Evolutionary conservation across 2,113 vertebrate species (phyloP), one percentile per base, ranked within the genome.

Genomic region (Neolamprologus sp.): DNA sequence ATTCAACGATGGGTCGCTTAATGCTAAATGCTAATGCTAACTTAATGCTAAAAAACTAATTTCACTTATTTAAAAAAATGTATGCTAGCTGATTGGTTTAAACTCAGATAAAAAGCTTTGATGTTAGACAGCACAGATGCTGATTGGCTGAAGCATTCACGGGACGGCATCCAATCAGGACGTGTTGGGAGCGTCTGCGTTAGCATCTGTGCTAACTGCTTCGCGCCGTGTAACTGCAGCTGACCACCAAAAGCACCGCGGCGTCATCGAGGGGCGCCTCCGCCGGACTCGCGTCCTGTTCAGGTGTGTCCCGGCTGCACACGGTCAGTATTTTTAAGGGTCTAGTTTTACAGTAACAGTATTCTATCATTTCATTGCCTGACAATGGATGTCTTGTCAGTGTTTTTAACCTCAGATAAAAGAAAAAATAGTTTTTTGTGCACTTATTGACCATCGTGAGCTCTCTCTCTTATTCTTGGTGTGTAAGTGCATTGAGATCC

Each of bases 371-470:
- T 97, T 97, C 95, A 96, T 98, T 97, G 96, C 97, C 97, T 98
- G 97, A 97, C 98, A 97, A 97, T 96, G 97, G 95, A 93, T 97
- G 93, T 97, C 97, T 97, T 97, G 97, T 98, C 97, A 97, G 96
- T 97, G 97, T 98, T 97, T 97, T 95, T 92, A 95, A 96, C 91
- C 93, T 95, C 89, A 90, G 92, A 95, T 93, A 92, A 93, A 93
- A 97, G 93, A 97, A 97, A 94, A 97, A 96, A 90, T 97, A 96
- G 96, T 97, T 96, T 97, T 96, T 97, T 96, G 97, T 98, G 98
- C 98, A 98, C 97, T 98, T 98, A 97, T 97, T 97, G 97, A 96
- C 97, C 97, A 98, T 98, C 96, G 97, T 98, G 97, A 97, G 96
- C 96, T 97, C 96, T 97, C 87, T 90, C 92, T 95, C 90, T 93